A percentile compares a stretch with the other conserved stretches of the same genome.
These are phyloP conservation scores for Cataglyphis livida DNA, from an alignment of 2,888 invertebrate species.

Conservation along the genomic window DNA sequence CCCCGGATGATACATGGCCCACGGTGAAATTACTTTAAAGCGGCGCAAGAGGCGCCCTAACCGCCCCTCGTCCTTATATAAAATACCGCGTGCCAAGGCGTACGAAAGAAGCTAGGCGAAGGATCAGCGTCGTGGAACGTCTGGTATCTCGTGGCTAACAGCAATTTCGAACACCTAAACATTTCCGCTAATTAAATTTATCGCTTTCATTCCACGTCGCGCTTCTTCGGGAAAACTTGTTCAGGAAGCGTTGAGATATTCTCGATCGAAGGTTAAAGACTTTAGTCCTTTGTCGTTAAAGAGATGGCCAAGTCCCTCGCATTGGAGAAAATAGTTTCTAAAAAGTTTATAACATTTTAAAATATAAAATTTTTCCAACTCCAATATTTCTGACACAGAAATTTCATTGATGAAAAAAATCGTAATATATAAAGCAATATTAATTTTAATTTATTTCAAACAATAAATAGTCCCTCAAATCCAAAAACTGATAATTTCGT, in stretches of 20 bases:
- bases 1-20: conserved; percentile 70
- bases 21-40: conserved; percentile 73
- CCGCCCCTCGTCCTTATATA: conserved; percentile 25
- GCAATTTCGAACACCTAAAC: conserved; percentile 55
- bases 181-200: conserved; percentile 61
- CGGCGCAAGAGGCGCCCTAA: conserved; percentile 30
- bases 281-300: conserved; percentile 14
- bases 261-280: conserved; percentile 43
- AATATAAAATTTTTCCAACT: background rate
- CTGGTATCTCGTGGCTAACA: conserved; percentile 52
- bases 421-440: background rate
- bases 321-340: background rate
- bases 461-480: background rate
- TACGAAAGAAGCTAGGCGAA: conserved; percentile 59
- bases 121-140: conserved; percentile 54
- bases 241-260: conserved; percentile 37
- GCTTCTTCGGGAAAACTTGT: conserved; percentile 36
- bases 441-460: background rate
- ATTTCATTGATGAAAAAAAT: background rate
- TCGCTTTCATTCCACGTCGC: conserved; percentile 68
- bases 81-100: conserved; percentile 49
- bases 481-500: background rate
- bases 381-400: background rate
- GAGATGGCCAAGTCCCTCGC: background rate
- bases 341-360: conserved; percentile 8